Base-by-base conservation (phyloP, 30 jellyfish, hydroid and myxozoan species). In the Nemopilema nomurai region DNA sequence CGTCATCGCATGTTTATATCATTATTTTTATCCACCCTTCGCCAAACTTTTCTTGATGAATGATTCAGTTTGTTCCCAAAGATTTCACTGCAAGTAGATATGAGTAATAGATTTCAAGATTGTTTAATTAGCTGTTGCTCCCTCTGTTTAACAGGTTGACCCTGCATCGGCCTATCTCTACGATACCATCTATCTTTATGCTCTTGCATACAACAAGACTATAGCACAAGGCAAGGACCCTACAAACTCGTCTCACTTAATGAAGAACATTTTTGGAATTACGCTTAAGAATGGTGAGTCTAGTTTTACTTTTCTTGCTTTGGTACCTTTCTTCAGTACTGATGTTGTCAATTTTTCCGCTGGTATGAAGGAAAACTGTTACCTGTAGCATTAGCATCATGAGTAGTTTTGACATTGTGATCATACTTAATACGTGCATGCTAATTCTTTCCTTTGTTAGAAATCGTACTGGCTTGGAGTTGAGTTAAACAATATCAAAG, bases 101-200 rank as follows among this genome's bases (percentile, higher is more conserved):
- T n/a, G n/a, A n/a, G n/a, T n/a, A n/a, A n/a, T n/a, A n/a, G n/a
- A n/a, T n/a, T n/a, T n/a, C n/a, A n/a, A n/a, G n/a, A n/a, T n/a
- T n/a, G n/a, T n/a, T n/a, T n/a, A n/a, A n/a, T n/a, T n/a, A n/a
- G n/a, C n/a, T n/a, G n/a, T n/a, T n/a, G n/a, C 16, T 13, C 22
- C 22, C n/a, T 31, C 6, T 70, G 26, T 3, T 70, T 28, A 25
- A 0, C 57, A 95, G 99, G 99, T 95, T 49, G 91, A 95, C 20
- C 85, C 85, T 0, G 82, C 95, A 1, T 92, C 99, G 7, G 97
- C 99, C 16, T 90, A 69, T 76, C 86, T 95, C 23, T 87, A 95
- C 71, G 99, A 95, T 72, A 97, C 99, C 51, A 95, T 90, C 27
- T 90, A 53, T 66, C 33, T 95, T 28, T 95, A 80, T 50, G 99